These are phyloP conservation scores for Hipposideros larvatus DNA, from an alignment of 2,797 vertebrate genomes.

Conservation along the genomic window DNA sequence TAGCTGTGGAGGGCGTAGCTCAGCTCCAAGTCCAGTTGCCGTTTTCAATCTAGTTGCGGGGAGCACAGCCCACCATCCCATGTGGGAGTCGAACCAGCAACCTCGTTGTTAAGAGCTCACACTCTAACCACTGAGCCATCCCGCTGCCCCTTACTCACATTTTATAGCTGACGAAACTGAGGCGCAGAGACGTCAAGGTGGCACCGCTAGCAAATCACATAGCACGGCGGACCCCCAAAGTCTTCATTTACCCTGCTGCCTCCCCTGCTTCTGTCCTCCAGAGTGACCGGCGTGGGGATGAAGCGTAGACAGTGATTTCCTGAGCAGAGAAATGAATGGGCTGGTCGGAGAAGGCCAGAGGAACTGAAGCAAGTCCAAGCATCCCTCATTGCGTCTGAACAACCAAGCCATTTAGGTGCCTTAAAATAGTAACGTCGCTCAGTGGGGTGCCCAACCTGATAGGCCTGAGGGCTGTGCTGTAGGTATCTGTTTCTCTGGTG, in stretches of 20 bases:
- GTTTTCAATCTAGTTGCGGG: no score
- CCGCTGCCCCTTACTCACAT: not conserved
- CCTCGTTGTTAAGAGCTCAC: no score
- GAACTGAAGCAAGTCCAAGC: not conserved
- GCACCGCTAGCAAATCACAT: not conserved
- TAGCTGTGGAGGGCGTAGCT: no score
- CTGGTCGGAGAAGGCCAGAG: not conserved
- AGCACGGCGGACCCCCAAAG: not conserved
- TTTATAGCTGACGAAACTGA: not conserved
- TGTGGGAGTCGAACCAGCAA: no score
- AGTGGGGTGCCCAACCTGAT: not conserved
- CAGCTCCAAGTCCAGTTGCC: no score
- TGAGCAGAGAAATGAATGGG: constrained; percentile 58
- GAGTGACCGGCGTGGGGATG: not conserved
- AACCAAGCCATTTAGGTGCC: not conserved
- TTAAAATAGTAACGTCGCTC: constrained; percentile 7
- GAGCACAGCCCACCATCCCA: no score
- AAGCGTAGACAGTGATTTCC: constrained; percentile 1
- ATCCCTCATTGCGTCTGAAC: not conserved
- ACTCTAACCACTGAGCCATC: no score
- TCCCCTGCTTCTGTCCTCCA: not conserved
- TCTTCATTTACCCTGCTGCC: not conserved
- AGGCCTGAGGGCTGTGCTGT: not conserved
- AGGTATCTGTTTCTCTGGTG: constrained; percentile 26
- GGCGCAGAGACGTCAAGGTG: not conserved